Percentiles rank a stretch among this genome's conserved stretches.
These are phyloP conservation scores for Creontiades dilutus DNA, from an alignment of 2,888 invertebrate species.

Conservation along the genomic window DNA sequence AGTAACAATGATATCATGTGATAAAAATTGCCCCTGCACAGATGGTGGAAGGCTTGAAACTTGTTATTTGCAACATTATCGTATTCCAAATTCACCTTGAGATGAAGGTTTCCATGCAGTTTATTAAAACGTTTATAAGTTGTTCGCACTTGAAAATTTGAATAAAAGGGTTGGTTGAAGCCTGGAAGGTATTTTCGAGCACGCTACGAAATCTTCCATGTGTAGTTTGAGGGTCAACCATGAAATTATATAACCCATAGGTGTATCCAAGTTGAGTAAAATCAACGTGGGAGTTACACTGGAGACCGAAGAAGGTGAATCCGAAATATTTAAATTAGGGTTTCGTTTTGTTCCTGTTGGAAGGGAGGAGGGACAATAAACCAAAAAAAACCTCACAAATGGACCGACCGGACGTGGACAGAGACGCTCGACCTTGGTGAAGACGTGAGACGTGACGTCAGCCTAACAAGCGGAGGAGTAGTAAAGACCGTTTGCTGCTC, in stretches of 20 bases:
- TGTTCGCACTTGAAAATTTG: too few relatives aligned
- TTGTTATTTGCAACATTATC: too few relatives aligned
- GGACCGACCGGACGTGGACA: neutral
- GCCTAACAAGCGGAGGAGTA: neutral
- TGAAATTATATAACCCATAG: neutral
- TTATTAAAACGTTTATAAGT: too few relatives aligned
- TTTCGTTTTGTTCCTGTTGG: neutral
- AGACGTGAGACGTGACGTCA: neutral
- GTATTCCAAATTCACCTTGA: too few relatives aligned
- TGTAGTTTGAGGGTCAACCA: neutral
- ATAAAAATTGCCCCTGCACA: too few relatives aligned
- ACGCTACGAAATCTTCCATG: too few relatives aligned
- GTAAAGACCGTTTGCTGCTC: neutral
- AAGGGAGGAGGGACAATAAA: neutral
- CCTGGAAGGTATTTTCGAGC: too few relatives aligned
- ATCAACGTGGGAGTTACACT: slow-evolving; percentile 9
- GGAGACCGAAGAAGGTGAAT: slow-evolving; percentile 8
- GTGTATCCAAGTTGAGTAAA: neutral
- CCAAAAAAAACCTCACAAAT: slow-evolving; percentile 6
- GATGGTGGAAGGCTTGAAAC: too few relatives aligned
- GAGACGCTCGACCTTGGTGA: neutral
- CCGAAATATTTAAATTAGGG: slow-evolving; percentile 8
- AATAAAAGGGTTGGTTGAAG: too few relatives aligned
- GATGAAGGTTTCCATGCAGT: too few relatives aligned
- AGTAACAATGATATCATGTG: too few relatives aligned